Evolutionary conservation across 2,113 vertebrate genomes (phyloP).

Genomic region (Hepsetus odoe): DNA sequence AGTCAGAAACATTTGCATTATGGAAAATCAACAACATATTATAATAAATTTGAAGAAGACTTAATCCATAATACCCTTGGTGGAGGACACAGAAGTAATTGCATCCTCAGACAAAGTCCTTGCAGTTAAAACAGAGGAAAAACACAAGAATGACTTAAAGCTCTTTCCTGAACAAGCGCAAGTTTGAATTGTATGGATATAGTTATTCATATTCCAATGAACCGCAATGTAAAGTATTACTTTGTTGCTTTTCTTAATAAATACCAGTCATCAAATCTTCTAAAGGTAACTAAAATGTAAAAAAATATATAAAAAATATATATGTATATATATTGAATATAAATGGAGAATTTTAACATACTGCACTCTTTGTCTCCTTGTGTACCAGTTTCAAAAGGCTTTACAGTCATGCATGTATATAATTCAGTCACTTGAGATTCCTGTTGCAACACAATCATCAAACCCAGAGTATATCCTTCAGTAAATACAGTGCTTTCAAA

Average conservation of each 20-base stretch:
- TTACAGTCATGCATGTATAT: constrained; percentile 6
- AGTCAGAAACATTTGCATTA: constrained; percentile 14
- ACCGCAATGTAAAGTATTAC: not conserved
- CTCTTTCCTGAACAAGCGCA: not conserved
- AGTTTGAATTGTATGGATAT: not conserved
- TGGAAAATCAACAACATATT: constrained; percentile 22
- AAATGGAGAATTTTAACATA: constrained; percentile 16
- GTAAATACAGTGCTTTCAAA: constrained; percentile 40
- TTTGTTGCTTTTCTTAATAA: too few species aligned
- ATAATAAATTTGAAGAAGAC: constrained; percentile 1
- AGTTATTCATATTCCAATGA: not conserved
- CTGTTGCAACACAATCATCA: constrained; percentile 23
- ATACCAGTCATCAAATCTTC: too few species aligned
- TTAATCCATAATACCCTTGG: constrained; percentile 11
- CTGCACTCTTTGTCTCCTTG: not conserved
- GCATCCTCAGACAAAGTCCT: not conserved
- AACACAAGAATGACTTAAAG: not conserved
- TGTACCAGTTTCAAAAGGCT: not conserved
- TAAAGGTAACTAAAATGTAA: too few species aligned
- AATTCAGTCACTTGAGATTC: constrained; percentile 27
- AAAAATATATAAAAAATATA: too few species aligned
- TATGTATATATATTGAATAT: too few species aligned
- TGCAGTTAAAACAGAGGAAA: not conserved
- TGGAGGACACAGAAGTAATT: not conserved
- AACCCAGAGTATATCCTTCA: constrained; percentile 18